Base-by-base conservation (phyloP, 2,888 invertebrate species). In the Pyrrhia umbra region DNA sequence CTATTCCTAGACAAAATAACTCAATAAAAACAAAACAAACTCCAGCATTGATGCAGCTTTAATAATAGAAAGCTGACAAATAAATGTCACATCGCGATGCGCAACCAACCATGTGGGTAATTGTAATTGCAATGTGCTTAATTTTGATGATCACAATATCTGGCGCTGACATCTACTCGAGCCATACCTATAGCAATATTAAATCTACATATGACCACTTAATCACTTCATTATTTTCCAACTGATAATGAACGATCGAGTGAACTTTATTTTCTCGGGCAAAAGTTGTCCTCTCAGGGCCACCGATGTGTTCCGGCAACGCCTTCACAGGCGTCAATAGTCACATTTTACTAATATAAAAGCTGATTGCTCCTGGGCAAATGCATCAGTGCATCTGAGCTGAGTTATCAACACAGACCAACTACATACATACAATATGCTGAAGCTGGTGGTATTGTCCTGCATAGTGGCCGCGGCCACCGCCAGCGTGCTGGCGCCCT, bases 381-480 rank as follows among this genome's bases (percentile, higher is more conserved):
- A 30, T 67, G 85, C 83, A 94, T 93, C 92, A 93, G 92, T 93
- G 80, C 74, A 82, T 75, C 67, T 62, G 59, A 84, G 77, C 79
- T 50, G 78, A 85, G 79, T 82, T 78, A 83, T 57, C 88, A 91
- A 92, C 92, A 94, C 93, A 94, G 93, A 92, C 93, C 92, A 23
- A 88, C 85, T n/a, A n/a, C n/a, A 2, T 60, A 55, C 61, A 59
- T 46, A 54, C 89, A 92, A 83, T 79, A 95, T 95, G 95, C 86
- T 94, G 88, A 94, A 94, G 85, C 88, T 95, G 95, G 95, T 96
- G 94, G 96, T 96, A 90, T 95, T 96, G 93, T 96, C 95, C 85
- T 96, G 96, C 91, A 86, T 96, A 81, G 78, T 96, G 88, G 96
- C 96, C 76, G 90, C 95, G 76, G 96, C 94, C 77, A 92, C 94